Evolutionary conservation across 2,888 invertebrate species (phyloP).

Genomic region (Trissolcus brochymenae): DNA sequence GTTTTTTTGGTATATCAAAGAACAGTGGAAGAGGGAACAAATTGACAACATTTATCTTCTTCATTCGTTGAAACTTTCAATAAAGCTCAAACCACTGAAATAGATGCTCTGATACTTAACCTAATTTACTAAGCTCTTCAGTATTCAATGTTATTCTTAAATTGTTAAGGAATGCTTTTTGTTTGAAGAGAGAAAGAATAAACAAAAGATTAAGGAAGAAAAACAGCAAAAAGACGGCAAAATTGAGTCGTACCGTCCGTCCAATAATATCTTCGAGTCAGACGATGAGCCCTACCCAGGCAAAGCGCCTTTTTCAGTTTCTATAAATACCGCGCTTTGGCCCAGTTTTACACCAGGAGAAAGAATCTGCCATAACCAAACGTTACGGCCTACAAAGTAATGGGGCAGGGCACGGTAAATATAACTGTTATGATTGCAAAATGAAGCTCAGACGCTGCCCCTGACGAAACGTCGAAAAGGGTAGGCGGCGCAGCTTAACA

Average conservation of each 20-base stretch:
- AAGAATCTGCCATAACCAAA: slow-evolving; percentile 49
- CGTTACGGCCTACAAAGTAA: slow-evolving; percentile 45
- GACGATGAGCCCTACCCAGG: slow-evolving; percentile 58
- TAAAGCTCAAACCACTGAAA: too few relatives aligned
- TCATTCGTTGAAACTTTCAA: too few relatives aligned
- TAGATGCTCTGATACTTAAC: slow-evolving; percentile 4
- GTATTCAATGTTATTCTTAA: too few relatives aligned
- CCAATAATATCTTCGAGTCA: slow-evolving; percentile 55
- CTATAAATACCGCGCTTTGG: slow-evolving; percentile 71
- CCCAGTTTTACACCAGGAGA: slow-evolving; percentile 65
- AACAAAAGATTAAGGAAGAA: slow-evolving; percentile 1
- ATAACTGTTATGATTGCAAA: slow-evolving; percentile 55
- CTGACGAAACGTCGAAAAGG: neutral
- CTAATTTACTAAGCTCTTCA: slow-evolving; percentile 2
- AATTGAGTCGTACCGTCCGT: slow-evolving; percentile 18
- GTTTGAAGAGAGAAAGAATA: neutral
- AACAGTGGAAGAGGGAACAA: too few relatives aligned
- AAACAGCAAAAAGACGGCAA: slow-evolving; percentile 7
- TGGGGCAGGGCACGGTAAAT: slow-evolving; percentile 46
- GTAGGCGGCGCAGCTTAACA: neutral
- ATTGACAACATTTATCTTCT: too few relatives aligned
- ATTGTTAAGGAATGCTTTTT: too few relatives aligned
- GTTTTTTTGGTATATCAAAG: too few relatives aligned
- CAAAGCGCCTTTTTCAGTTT: slow-evolving; percentile 66
- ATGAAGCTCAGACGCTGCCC: slow-evolving; percentile 44